Evolutionary conservation across 2,797 vertebrate species (phyloP).

Genomic region (Pantherophis vulpinus): DNA sequence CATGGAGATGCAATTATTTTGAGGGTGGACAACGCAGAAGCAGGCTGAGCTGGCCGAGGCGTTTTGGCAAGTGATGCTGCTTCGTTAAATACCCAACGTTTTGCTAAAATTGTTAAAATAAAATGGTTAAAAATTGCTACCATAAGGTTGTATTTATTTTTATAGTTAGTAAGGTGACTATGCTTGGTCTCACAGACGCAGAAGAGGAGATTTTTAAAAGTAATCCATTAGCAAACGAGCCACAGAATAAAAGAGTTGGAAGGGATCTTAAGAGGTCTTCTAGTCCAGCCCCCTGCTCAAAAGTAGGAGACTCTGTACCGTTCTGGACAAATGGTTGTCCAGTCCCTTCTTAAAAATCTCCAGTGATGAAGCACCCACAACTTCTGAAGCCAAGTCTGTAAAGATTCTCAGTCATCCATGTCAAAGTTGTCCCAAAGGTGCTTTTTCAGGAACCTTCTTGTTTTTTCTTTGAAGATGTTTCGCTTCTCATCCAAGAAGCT

Average conservation of each 20-base stretch:
- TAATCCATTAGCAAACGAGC: not conserved
- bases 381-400: not conserved
- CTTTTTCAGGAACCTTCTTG: no score
- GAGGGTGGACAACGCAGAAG: not conserved
- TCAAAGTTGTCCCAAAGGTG: no score
- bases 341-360: not conserved
- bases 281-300: not conserved
- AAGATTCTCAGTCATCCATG: no score
- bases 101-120: not conserved
- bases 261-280: not conserved
- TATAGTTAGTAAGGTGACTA: not conserved
- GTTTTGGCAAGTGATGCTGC: not conserved
- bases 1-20: not conserved
- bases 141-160: not conserved
- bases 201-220: not conserved
- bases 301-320: not conserved
- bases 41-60: not conserved
- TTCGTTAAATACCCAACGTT: not conserved
- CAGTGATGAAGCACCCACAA: not conserved
- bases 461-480: no score
- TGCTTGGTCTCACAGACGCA: not conserved
- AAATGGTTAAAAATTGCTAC: not conserved
- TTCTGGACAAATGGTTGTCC: not conserved
- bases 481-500: no score
- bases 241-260: not conserved